Evolutionary conservation across 2,797 vertebrate species (phyloP), one percentile per base, ranked within the genome.

Genomic region (Lateolabrax maculatus): DNA sequence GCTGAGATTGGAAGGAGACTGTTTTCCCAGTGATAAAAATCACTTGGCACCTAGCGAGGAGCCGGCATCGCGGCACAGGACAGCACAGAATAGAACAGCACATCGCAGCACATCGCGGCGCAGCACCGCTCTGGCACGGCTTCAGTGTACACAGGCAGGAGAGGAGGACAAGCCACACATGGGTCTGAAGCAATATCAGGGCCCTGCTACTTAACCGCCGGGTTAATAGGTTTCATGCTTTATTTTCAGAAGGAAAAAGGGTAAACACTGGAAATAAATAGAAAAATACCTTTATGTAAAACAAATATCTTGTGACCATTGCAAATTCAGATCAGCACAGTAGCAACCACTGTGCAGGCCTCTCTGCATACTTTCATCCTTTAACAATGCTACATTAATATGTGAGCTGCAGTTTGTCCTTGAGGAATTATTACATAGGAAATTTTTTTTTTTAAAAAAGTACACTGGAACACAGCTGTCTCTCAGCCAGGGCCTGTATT

Each of bases 1-100:
- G 73, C 83, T 93, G 94, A 87, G 96, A 96, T 97, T 97, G 96
- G 95, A 96, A 95, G 95, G 96, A 94, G 92, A 90, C 90, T 93
- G 93, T 94, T 95, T 94, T 94, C 84, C 80, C 90, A 90, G 94
- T 95, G 90, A 96, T 96, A 97, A 97, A 95, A 96, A 98, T 97
- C 96, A 93, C 83, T 96, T 96, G 96, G 96, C 96, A 97, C 94
- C 92, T 90, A 81, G 85, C 71, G 9, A 95, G 92, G 91, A 95
- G 96, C 94, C 92, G 87, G 83, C 94, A 92, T 93, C 87, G 80
- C 92, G 66, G 90, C 84, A 85, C 88, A 80, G 85, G 81, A 88
- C 57, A n/a, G 84, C 56, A 49, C 52, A 65, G 86, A 83, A 78
- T 55, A 39, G 74, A 87, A 67, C 60, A 46, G 89, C 80, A 61